These are phyloP conservation scores for Vespertilio murinus DNA, from an alignment of 2,797 vertebrate genomes.

Conservation along the genomic window DNA sequence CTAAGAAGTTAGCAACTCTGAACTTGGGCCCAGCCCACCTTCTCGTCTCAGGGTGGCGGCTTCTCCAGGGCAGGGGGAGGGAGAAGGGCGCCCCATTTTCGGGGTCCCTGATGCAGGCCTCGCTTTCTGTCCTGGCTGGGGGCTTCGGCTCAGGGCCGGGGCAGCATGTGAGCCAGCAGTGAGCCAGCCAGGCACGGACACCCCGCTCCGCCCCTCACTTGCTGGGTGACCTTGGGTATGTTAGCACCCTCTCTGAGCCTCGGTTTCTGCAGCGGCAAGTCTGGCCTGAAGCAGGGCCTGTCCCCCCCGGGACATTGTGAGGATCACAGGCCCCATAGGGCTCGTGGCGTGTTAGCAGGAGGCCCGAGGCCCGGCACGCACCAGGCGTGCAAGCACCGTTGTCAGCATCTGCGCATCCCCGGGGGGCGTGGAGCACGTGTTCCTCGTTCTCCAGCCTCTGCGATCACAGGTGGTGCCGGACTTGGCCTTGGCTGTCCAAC, in stretches of 20 bases:
- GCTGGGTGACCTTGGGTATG: background rate
- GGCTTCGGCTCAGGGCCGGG: background rate
- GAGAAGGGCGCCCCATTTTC: background rate
- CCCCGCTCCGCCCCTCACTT: background rate
- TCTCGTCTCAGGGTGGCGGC: slow-evolving; percentile 21
- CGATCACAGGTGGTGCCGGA: background rate
- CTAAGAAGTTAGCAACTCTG: slow-evolving; percentile 78
- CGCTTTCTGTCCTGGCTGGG: background rate
- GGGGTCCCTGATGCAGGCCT: accelerated
- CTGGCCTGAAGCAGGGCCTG: background rate
- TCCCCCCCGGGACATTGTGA: background rate
- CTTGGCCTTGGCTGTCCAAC: background rate
- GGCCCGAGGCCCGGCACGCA: background rate
- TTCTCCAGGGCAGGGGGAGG: background rate
- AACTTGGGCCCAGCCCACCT: slow-evolving; percentile 70
- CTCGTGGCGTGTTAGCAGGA: accelerated
- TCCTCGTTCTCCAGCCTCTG: background rate
- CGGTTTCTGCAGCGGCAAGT: background rate
- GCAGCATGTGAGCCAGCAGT: too few species aligned
- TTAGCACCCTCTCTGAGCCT: background rate
- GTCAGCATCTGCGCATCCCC: background rate
- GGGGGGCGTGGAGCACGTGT: background rate
- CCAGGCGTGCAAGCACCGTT: background rate
- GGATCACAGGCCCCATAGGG: background rate
- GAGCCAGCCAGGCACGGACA: background rate